A percentile compares a stretch with the other conserved stretches of the same genome.
Conservation (phyloP, 1,140 invertebrate species). For the Brachionus plicatilis region DNA sequence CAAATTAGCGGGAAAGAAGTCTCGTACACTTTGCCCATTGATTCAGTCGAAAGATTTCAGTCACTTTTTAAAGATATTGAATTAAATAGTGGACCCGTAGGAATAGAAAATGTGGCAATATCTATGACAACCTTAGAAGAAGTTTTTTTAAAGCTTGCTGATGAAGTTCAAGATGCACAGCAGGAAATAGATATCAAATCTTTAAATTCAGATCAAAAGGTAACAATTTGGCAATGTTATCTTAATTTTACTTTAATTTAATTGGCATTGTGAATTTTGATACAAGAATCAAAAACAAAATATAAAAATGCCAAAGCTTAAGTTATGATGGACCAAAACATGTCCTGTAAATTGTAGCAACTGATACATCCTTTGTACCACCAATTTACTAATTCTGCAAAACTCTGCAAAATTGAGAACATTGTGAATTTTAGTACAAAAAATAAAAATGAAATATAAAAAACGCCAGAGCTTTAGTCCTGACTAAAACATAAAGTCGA, state of each 20-base stretch:
- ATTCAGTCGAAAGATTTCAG: neutral
- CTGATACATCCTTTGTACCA: too few relatives aligned
- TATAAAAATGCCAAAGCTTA: too few relatives aligned
- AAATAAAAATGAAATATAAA: too few relatives aligned
- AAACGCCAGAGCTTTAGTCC: too few relatives aligned
- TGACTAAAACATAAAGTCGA: too few relatives aligned
- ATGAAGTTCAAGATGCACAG: neutral
- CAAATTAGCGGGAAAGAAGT: neutral
- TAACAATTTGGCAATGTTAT: neutral
- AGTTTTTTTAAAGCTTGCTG: conserved; percentile 66
- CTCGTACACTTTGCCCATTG: neutral
- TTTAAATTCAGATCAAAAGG: neutral
- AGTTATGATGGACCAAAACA: too few relatives aligned
- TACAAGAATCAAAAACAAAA: too few relatives aligned
- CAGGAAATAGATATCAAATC: neutral
- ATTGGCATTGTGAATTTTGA: too few relatives aligned
- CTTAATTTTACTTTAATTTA: neutral
- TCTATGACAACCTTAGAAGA: conserved; percentile 77
- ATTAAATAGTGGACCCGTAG: conserved; percentile 59
- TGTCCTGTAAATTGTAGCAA: too few relatives aligned
- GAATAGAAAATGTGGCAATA: conserved; percentile 69
- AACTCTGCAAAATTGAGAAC: too few relatives aligned
- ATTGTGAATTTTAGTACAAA: too few relatives aligned
- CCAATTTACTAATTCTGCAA: too few relatives aligned
- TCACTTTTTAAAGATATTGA: conserved; percentile 65